Evolutionary conservation across 2,888 invertebrate species (phyloP).

Genomic region (Tethea ocularis): DNA sequence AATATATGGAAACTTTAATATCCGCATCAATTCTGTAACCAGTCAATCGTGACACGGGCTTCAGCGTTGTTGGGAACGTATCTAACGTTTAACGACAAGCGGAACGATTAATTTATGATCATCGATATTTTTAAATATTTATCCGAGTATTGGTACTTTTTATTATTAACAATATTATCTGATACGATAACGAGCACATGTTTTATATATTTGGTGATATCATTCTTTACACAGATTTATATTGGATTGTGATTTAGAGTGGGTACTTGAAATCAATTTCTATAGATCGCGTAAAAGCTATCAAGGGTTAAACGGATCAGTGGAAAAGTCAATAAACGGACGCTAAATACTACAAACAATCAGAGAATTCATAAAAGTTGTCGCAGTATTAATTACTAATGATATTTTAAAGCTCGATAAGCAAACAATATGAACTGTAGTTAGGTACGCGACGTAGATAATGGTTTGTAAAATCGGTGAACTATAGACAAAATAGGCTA

Average conservation of each 20-base stretch:
- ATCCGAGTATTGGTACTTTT: too few species aligned
- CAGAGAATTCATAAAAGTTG: neutral
- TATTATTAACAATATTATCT: neutral
- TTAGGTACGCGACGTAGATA: too few species aligned
- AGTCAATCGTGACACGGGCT: neutral
- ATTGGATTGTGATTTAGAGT: neutral
- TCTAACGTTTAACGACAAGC: neutral
- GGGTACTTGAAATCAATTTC: neutral
- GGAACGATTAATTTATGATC: neutral
- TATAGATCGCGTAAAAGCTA: neutral
- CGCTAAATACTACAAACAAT: neutral
- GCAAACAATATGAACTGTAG: too few species aligned
- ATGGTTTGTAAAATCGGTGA: neutral
- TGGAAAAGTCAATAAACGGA: neutral
- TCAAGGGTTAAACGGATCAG: neutral
- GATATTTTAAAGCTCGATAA: neutral
- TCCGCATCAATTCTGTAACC: neutral
- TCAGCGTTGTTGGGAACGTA: neutral
- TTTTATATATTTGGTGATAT: neutral
- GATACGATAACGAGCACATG: neutral
- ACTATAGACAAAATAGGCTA: too few species aligned
- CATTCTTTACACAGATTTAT: neutral
- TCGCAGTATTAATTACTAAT: neutral
- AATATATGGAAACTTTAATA: neutral
- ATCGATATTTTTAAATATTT: neutral